Evolutionary conservation across 53 echinoderm and acorn worm genomes (phyloP).

Genomic region (Zoroaster sp.): DNA sequence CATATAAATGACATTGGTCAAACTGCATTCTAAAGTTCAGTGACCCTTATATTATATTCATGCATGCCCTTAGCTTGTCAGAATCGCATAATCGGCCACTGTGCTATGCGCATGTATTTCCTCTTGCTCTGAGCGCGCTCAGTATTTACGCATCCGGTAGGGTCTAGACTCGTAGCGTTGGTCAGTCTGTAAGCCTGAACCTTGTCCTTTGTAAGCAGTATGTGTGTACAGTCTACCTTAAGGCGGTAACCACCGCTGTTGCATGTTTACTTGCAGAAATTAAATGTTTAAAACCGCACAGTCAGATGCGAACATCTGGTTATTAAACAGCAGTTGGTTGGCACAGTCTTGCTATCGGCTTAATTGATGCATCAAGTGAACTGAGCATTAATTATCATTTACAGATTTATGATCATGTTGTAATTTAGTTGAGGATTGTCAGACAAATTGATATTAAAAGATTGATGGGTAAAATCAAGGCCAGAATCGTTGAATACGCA

Average conservation of each 20-base stretch:
- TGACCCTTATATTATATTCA: conserved; percentile 1
- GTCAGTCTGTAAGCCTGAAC: conserved; percentile 32
- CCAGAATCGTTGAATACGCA: no score
- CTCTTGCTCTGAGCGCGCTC: background rate
- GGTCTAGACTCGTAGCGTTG: conserved; percentile 32
- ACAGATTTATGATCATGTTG: background rate
- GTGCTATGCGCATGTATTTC: conserved; percentile 31
- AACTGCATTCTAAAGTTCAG: conserved; percentile 6
- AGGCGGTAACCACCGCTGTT: conserved; percentile 1
- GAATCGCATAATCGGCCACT: background rate
- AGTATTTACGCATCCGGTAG: conserved; percentile 26
- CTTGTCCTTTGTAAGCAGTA: background rate
- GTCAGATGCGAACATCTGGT: background rate
- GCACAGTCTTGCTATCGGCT: background rate
- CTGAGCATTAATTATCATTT: background rate
- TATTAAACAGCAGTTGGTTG: background rate
- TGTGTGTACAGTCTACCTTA: background rate
- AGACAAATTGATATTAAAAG: no score
- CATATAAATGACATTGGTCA: no score
- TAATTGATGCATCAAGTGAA: background rate
- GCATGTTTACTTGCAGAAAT: background rate
- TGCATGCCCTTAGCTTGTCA: background rate
- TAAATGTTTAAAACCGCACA: background rate
- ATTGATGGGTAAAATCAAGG: no score
- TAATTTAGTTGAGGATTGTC: background rate